phyloP scores from a whole-genome alignment of 1,140 invertebrate species.

The Drosophila azteca region DNA sequence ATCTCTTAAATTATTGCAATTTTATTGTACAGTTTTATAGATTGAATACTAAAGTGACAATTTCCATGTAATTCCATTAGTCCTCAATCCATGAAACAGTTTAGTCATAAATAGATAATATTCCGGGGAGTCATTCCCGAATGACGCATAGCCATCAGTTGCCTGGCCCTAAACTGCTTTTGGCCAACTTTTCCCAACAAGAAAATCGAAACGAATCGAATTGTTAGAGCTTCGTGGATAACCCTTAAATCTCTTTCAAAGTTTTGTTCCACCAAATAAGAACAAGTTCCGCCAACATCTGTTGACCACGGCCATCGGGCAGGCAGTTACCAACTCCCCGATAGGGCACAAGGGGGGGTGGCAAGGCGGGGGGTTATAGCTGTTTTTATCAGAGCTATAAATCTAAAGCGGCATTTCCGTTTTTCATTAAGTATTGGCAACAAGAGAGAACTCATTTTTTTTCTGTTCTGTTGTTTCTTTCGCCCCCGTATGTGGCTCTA shows the following conservation, averaged over 20 bases:
- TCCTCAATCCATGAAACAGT: too few species aligned
- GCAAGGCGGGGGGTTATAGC: not conserved
- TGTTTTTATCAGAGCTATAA: conserved; percentile 66
- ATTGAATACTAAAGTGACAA: too few species aligned
- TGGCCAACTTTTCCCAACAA: conserved; percentile 1
- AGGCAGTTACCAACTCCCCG: conserved; percentile 47
- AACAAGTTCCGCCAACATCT: conserved; percentile 51
- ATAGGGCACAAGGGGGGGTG: too few species aligned
- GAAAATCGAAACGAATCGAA: too few species aligned
- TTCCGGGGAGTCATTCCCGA: too few species aligned
- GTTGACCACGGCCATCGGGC: conserved; percentile 36
- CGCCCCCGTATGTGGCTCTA: not conserved
- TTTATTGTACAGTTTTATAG: too few species aligned
- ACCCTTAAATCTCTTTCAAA: not conserved
- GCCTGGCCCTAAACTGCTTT: too few species aligned
- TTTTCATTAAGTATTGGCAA: conserved; percentile 77
- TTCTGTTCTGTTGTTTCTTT: not conserved
- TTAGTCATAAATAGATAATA: too few species aligned
- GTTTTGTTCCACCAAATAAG: conserved; percentile 14
- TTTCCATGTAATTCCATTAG: too few species aligned
- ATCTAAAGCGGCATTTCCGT: conserved; percentile 74
- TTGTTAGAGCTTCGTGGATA: conserved; percentile 24
- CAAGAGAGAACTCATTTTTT: conserved; percentile 33
- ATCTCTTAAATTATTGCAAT: too few species aligned
- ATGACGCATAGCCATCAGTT: too few species aligned